Base-by-base conservation (phyloP, 2,113 vertebrate genomes). In the Barbus barbus region DNA sequence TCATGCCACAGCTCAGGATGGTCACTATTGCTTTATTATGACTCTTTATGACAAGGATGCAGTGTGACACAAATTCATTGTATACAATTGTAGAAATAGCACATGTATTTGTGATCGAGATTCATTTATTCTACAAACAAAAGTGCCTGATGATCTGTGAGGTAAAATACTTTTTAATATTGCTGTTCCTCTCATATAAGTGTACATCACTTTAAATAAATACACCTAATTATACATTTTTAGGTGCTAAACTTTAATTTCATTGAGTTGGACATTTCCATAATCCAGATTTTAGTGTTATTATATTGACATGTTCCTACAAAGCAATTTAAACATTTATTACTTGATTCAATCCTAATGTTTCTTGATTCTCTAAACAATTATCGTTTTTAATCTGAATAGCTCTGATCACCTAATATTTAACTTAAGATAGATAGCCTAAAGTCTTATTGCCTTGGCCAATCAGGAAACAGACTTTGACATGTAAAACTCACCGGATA, bases 331-430 rank as follows among this genome's bases (percentile, higher is more conserved):
- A 51, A 8, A 24, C 1, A 24, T 60, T 11, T 38, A 22, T 41
- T 41, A 71, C 2, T n/a, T 38, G 7, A 65, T 65, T 33, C 3
- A 63, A 9, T 33, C 6, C 16, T 18, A 1, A 18, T 31, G 28
- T 51, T 75, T 75, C 16, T 51, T 31, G 14, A 28, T 75, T 51
- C 44, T 33, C 56, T 9, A 13, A 22, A 31, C 8, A 69, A 4
- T 36, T 7, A 2, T 44, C 12, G 9, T 44, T 22, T 9, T 16
- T 20, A n/a, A 76, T 76, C 48, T 22, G 0, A 60, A 24, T 16
- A 24, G 53, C 33, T 41, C 6, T 41, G 7, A 60, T 78, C 22
- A 26, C 11, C 13, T 41, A 84, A 92, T 20, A 90, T 86, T 91
- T 92, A 91, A 93, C 91, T 18, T 2, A 44, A 44, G 11, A n/a